A percentile compares a stretch with the other conserved stretches of the same genome.
Conservation (phyloP, 2,797 vertebrate genomes). For the Austrolebias charrua region DNA sequence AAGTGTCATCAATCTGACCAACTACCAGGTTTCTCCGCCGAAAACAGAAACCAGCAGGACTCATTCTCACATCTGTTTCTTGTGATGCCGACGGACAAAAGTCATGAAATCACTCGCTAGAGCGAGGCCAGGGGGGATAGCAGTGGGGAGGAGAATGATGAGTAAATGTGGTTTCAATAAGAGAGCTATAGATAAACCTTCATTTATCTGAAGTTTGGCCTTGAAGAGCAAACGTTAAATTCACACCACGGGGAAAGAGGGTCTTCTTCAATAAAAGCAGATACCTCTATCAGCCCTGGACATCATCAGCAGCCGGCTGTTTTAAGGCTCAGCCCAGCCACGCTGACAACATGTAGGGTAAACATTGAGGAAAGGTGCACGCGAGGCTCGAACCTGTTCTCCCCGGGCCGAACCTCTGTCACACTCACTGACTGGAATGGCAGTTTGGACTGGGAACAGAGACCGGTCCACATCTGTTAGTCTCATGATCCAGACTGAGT, state of each 20-base stretch:
- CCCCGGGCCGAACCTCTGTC: constrained; percentile 54
- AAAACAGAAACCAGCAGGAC: constrained; percentile 74
- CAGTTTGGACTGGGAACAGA: constrained; percentile 69
- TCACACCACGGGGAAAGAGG: constrained; percentile 74
- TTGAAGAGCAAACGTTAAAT: constrained; percentile 70
- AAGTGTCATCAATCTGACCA: constrained; percentile 75
- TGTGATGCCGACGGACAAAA: constrained; percentile 75
- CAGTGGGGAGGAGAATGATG: constrained; percentile 47
- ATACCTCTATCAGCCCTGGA: constrained; percentile 71
- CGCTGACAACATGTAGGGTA: constrained; percentile 69
- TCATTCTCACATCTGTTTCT: constrained; percentile 79
- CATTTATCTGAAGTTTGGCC: constrained; percentile 67
- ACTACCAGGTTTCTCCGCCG: constrained; percentile 66
- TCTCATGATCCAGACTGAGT: constrained; percentile 59
- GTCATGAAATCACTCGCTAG: constrained; percentile 76
- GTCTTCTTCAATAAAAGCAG: constrained; percentile 71
- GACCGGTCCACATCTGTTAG: constrained; percentile 72
- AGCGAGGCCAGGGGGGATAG: constrained; percentile 44
- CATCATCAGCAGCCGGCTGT: constrained; percentile 68
- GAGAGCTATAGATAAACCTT: constrained; percentile 78
- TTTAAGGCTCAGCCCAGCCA: constrained; percentile 64
- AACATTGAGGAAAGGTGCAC: constrained; percentile 67
- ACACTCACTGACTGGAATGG: constrained; percentile 67
- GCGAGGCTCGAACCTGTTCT: constrained; percentile 59
- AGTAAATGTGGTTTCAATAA: constrained; percentile 79